These are phyloP conservation scores for Eupithecia exiguata DNA, from an alignment of 2,888 invertebrate genomes.

Conservation along the genomic window DNA sequence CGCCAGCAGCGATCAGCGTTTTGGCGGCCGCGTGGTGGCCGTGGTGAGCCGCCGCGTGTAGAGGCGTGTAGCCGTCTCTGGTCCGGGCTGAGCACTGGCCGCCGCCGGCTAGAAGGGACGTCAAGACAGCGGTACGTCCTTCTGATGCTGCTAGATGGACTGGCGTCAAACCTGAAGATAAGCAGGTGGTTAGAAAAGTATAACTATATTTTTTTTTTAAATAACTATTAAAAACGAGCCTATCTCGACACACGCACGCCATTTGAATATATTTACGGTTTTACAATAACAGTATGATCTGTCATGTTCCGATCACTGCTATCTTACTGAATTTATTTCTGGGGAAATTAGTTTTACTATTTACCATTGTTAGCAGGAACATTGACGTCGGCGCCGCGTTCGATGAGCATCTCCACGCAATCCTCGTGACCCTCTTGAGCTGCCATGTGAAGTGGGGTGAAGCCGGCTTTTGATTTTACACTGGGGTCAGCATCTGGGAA, in stretches of 20 bases:
- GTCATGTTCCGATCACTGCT: background rate
- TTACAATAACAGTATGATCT: background rate
- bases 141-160: slow-evolving; percentile 98
- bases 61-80: slow-evolving; percentile 94
- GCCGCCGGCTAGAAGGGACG: slow-evolving; percentile 90
- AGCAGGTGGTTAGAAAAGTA: background rate
- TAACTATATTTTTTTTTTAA: too few species aligned
- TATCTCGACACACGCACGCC: background rate
- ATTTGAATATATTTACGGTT: background rate
- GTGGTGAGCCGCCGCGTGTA: slow-evolving; percentile 98
- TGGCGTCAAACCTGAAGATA: slow-evolving; percentile 90
- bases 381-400: slow-evolving; percentile 94
- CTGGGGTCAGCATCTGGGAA: slow-evolving; percentile 89
- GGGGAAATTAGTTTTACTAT: slow-evolving; percentile 11
- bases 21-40: slow-evolving; percentile 96
- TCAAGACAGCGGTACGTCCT: slow-evolving; percentile 94
- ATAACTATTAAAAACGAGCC: background rate
- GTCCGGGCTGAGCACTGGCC: slow-evolving; percentile 89
- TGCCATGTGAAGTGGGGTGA: slow-evolving; percentile 97
- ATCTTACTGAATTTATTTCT: background rate
- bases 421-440: slow-evolving; percentile 97
- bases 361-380: slow-evolving; percentile 91
- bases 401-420: slow-evolving; percentile 95
- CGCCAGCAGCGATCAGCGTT: slow-evolving; percentile 94
- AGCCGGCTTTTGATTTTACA: slow-evolving; percentile 97